Evolutionary conservation across 2,113 vertebrate genomes (phyloP).

Genomic region (Ceratotherium simum): DNA sequence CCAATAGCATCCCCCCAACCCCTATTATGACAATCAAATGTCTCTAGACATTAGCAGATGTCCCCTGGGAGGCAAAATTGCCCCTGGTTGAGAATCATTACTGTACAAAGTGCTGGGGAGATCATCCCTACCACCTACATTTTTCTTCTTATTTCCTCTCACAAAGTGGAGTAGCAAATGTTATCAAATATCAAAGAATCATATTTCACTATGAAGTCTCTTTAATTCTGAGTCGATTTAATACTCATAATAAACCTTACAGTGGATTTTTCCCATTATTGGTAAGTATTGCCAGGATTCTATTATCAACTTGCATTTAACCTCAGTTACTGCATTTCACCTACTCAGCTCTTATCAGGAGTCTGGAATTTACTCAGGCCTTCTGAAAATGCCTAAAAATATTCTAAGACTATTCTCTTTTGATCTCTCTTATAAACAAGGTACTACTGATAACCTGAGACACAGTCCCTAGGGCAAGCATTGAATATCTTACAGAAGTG

Average conservation of each 20-base stretch:
- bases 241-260: neutral
- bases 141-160: neutral
- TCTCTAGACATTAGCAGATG: neutral
- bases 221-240: slow-evolving; percentile 19
- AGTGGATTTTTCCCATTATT: neutral
- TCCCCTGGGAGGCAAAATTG: neutral
- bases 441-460: neutral
- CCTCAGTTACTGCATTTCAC: neutral
- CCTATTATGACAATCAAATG: neutral
- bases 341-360: neutral
- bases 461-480: neutral
- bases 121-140: neutral
- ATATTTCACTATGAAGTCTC: neutral
- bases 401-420: slow-evolving; percentile 34
- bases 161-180: neutral
- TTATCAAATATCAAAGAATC: neutral
- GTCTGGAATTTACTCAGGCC: slow-evolving; percentile 5
- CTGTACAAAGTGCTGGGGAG: neutral
- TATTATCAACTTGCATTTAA: slow-evolving; percentile 1
- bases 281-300: neutral
- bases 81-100: neutral
- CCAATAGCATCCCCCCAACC: neutral
- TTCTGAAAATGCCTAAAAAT: slow-evolving; percentile 29
- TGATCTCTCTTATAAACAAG: neutral
- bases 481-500: slow-evolving; percentile 1